Evolutionary conservation across 2,113 vertebrate genomes (phyloP).

Genomic region (Erpornis zantholeuca): DNA sequence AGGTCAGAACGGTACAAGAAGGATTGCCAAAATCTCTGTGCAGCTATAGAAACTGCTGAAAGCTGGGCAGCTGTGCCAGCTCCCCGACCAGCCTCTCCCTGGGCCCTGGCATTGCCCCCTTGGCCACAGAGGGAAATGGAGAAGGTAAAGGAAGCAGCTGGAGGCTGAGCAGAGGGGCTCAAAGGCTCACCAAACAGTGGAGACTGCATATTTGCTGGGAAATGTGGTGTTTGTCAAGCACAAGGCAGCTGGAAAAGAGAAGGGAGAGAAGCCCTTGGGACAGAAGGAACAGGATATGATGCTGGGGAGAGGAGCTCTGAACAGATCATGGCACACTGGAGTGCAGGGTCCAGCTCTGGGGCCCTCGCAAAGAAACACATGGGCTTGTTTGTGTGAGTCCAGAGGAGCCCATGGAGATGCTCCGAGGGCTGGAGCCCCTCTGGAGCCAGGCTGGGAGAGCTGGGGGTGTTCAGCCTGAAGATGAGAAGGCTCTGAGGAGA

Average conservation of each 20-base stretch:
- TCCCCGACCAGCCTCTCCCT: background rate
- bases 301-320: background rate
- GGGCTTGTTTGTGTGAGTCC: no score
- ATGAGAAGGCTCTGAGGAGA: background rate
- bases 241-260: background rate
- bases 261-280: background rate
- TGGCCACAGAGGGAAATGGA: background rate
- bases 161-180: background rate
- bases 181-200: background rate
- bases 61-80: background rate
- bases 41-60: background rate
- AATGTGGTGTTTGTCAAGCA: background rate
- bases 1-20: constrained; percentile 9
- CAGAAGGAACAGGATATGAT: background rate
- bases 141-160: background rate
- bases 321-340: fast-evolving
- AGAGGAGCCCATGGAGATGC: background rate
- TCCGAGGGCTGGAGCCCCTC: background rate
- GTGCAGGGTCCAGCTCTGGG: background rate
- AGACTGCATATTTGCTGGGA: background rate
- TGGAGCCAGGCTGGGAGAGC: background rate
- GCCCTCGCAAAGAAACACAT: background rate
- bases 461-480: background rate
- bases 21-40: constrained; percentile 2
- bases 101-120: background rate